A percentile compares a stretch with the other conserved stretches of the same genome.
These are phyloP conservation scores for Amphiprion percula DNA, from an alignment of 2,113 vertebrate genomes.

Conservation along the genomic window DNA sequence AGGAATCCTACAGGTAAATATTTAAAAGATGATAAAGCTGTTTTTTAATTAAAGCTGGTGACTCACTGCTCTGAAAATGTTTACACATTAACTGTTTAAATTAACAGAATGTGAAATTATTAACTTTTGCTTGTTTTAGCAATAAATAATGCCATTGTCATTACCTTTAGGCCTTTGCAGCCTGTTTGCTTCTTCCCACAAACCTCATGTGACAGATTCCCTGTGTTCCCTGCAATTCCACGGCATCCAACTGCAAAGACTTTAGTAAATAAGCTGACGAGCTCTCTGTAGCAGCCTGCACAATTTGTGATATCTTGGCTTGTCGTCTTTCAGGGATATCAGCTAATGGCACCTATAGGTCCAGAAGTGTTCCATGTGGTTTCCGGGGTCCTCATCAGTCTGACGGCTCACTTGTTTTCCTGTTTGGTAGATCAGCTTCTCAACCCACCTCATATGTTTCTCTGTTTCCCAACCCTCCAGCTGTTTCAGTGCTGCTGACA, in stretches of 20 bases:
- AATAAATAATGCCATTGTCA: neutral
- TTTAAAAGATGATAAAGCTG: too few relatives aligned
- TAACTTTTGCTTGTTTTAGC: too few relatives aligned
- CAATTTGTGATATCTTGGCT: neutral
- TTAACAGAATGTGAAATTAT: too few relatives aligned
- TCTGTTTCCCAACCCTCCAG: neutral
- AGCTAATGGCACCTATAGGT: neutral
- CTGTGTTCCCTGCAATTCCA: neutral
- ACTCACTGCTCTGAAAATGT: too few relatives aligned
- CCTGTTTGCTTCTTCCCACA: neutral
- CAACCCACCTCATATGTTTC: neutral
- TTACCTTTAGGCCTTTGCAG: neutral
- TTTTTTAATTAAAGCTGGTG: too few relatives aligned
- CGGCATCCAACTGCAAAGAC: neutral
- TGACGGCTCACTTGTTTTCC: neutral
- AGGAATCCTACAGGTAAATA: too few relatives aligned
- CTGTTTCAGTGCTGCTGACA: slow-evolving; percentile 12
- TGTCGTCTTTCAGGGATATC: slow-evolving; percentile 5
- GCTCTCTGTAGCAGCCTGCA: neutral
- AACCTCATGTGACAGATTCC: neutral
- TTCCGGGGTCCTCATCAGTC: neutral
- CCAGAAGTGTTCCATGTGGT: neutral
- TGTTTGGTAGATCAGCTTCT: slow-evolving; percentile 5
- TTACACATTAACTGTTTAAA: too few relatives aligned
- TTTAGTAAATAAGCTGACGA: slow-evolving; percentile 9